Base-by-base conservation (phyloP, 2,888 invertebrate species). In the Zygaena filipendulae region DNA sequence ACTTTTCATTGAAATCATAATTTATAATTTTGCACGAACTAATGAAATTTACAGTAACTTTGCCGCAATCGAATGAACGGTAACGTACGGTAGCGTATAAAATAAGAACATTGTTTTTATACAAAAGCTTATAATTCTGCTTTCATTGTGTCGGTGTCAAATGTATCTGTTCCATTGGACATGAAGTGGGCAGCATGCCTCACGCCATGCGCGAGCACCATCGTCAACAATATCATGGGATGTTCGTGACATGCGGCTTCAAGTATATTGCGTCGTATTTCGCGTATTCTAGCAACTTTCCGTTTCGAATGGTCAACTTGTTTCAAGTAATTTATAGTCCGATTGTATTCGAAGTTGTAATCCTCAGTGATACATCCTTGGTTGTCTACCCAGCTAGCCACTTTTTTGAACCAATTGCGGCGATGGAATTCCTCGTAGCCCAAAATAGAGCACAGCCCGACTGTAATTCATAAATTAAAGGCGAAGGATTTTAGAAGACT, bases 391-490 rank as follows among this genome's bases (percentile, higher is more conserved):
- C 29, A 30, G 10, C 21, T 25, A 9, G 21, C 10, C 6, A 22
- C 22, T 25, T 30, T 30, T 3, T n/a, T n/a, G 25, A 30, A 30
- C 30, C 30, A 30, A 3, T 25, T 25, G 12, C 22, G 30, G 2
- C 30, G 30, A 9, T 25, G 22, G 18, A 30, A 30, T 10, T 30
- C 30, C 20, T 25, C 9, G 18, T 25, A 30, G 10, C 30, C 30
- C 2, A 25, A 6, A 2, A 25, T 1, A 2, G 11, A 16, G 11
- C 30, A 44, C 3, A 44, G 27, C 4, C 33, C 30, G 21, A 38
- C 42, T 39, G 24, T 8, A 32, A n/a, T n/a, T n/a, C n/a, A n/a
- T n/a, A 29, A 14, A 30, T n/a, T 21, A 9, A 16, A 16, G 7
- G 4, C n/a, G 4, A 21, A 21, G n/a, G n/a, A 21, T 21, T 4